Percentiles rank a stretch among this genome's conserved stretches.
Conservation (phyloP, 2,113 vertebrate species). For the Chloropsis cyanopogon region DNA sequence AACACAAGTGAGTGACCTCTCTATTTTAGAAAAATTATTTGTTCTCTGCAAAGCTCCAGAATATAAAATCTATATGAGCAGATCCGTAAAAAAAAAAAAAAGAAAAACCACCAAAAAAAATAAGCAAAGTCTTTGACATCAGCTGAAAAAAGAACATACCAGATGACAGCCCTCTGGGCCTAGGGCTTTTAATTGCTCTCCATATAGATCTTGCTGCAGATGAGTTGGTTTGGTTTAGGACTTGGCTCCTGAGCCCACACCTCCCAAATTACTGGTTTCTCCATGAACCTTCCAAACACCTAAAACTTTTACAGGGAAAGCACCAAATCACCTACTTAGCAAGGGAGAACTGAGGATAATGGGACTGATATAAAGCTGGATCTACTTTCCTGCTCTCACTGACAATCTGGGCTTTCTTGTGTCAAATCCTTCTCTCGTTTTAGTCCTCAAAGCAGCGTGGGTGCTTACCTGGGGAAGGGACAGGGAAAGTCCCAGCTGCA, state of each 20-base stretch:
- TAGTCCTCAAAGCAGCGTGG: background rate
- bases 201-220: background rate
- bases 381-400: background rate
- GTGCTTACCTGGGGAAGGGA: background rate
- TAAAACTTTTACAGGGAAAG: background rate
- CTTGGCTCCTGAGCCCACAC: background rate
- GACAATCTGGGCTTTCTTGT: background rate
- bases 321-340: background rate
- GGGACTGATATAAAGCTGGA: background rate
- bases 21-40: background rate
- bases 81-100: background rate
- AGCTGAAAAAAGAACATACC: background rate
- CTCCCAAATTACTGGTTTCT: background rate
- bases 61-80: background rate
- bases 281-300: background rate
- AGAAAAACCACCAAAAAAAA: background rate
- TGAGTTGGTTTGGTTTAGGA: background rate
- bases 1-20: background rate
- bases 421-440: background rate
- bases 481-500: background rate
- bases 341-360: background rate
- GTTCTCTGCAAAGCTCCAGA: background rate
- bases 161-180: background rate
- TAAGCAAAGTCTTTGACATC: background rate
- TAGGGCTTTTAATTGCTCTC: background rate